Evolutionary conservation across 2,113 vertebrate genomes (phyloP), one percentile per base, ranked within the genome.

Genomic region (Ageneiosus marmoratus): DNA sequence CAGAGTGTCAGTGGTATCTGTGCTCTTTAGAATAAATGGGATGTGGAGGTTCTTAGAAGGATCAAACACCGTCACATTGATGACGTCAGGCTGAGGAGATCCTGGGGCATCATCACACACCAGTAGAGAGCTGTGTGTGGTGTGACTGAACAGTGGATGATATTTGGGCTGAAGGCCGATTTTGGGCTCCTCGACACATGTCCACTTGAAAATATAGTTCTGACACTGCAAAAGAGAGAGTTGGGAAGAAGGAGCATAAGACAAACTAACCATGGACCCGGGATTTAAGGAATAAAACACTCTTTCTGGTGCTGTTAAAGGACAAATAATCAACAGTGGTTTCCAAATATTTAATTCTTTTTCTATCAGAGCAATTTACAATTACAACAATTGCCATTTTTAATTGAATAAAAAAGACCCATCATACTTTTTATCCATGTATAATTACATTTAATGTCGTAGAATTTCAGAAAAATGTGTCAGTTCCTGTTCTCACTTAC

Each of bases 1-100:
- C 63, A 86, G n/a, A 4, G 20, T 53, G 16, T 15, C 63, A 24
- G 55, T 22, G 3, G 85, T 84, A 32, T 86, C 85, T 8, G 34
- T 50, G 29, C 20, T 37, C 27, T 81, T 41, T 12, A 86, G 63
- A 16, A 0, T n/a, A 29, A 80, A 15, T 1, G 2, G 3, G 32
- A 77, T 44, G 3, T 1, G 9, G 4, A 5, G 41, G 46, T 10
- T 48, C 0, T 22, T 73, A n/a, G 56, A 83, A 18, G 34, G 51
- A n/a, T 76, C 69, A 12, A 86, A 7, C 24, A 86, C 58, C 11
- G 1, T 20, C 27, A 86, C 81, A 0, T n/a, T 1, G 22, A 86
- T 0, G 1, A 15, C 18, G 2, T 29, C 46, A n/a, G 50, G 3
- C n/a, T 4, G 10, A 44, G 27, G 60, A 37, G 34, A 9, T 9